Conservation (phyloP, 1,140 invertebrate species). For the Whitmania pigra region DNA sequence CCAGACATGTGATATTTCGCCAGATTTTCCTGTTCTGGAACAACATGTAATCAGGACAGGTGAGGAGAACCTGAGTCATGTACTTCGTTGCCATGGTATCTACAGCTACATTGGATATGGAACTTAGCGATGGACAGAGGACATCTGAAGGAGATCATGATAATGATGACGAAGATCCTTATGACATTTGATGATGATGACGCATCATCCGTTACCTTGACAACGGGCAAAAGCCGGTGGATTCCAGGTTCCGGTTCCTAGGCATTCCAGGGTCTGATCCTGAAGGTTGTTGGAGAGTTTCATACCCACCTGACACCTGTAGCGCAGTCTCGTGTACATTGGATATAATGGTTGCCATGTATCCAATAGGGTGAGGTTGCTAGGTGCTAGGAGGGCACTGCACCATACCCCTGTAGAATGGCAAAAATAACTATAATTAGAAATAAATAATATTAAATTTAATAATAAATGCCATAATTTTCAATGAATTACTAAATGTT, state of each 20-base stretch:
- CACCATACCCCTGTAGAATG: background rate
- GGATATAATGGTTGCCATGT: background rate
- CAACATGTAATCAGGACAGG: slow-evolving; percentile 4
- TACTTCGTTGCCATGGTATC: background rate
- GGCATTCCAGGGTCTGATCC: background rate
- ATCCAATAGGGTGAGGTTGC: slow-evolving; percentile 1
- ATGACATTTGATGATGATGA: no score
- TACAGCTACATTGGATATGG: background rate
- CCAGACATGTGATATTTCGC: background rate
- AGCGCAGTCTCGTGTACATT: background rate
- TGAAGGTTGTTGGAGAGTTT: background rate
- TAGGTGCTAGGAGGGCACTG: background rate
- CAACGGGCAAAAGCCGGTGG: background rate
- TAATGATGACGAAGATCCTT: no score
- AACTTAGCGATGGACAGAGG: background rate
- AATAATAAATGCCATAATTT: no score
- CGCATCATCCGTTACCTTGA: background rate
- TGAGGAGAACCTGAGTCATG: background rate
- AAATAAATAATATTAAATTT: no score
- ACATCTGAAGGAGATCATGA: background rate
- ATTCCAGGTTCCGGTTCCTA: background rate
- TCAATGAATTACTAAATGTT: no score
- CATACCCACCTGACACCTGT: background rate
- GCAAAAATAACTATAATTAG: no score
- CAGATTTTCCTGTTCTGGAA: background rate